phyloP scores from a whole-genome alignment of 2,113 vertebrate genomes.

The Syrmaticus mikado region DNA sequence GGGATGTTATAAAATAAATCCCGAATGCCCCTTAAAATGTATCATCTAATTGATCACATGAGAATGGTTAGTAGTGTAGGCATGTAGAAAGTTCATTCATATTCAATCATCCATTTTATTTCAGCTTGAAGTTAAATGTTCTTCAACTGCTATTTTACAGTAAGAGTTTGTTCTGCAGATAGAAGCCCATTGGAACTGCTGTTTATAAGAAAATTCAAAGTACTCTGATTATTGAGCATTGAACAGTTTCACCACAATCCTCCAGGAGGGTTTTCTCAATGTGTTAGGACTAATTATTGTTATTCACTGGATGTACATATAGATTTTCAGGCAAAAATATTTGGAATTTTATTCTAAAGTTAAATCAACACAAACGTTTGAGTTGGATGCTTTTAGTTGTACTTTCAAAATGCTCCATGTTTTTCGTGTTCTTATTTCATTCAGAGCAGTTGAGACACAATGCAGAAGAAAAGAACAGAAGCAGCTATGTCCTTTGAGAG shows the following conservation, averaged over 20 bases:
- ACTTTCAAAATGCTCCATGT: background rate
- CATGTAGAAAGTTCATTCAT: background rate
- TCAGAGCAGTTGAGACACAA: background rate
- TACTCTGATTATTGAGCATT: background rate
- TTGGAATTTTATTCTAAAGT: background rate
- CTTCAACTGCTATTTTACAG: background rate
- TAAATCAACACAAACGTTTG: background rate
- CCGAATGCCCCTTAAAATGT: background rate
- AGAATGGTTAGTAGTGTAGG: background rate
- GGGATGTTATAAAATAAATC: background rate
- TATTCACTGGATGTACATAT: background rate
- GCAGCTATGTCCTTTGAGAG: background rate
- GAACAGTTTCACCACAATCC: background rate
- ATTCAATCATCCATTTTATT: background rate
- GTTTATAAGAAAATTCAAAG: background rate
- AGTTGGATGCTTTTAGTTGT: background rate
- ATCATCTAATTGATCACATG: background rate
- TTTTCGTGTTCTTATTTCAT: background rate
- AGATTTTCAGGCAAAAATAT: background rate
- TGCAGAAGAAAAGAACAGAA: background rate
- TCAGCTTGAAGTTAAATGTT: background rate
- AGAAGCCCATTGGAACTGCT: background rate
- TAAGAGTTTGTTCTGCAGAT: background rate
- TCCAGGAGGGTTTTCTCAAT: background rate
- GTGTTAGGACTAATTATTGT: background rate